Base-by-base conservation (phyloP, 2,888 invertebrate species). In the Lepidocyrtoides sp. region DNA sequence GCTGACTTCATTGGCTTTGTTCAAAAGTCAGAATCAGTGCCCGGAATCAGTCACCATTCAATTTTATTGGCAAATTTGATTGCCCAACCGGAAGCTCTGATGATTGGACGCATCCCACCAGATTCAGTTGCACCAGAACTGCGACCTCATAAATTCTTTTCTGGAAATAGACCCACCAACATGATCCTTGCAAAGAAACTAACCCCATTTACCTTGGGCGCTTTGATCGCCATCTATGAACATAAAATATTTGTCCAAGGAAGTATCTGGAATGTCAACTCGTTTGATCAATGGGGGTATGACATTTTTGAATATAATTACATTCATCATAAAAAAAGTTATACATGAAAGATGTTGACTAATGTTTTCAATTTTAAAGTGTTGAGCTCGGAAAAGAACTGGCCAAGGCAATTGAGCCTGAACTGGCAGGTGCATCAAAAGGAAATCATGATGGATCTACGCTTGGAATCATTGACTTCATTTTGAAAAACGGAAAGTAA, bases 241-340 rank as follows among this genome's bases (percentile, higher is more conserved):
- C 99, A 99, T 95, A 99, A 99, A 96, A 99, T 99, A 94, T 99
- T 99, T 96, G 97, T 98, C 0, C 99, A 99, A 95, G 99, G 99
- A 63, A 97, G 98, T 72, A 98, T 99, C 94, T 99, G 99, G 99
- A 98, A 99, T 95, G 99, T 99, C 95, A 99, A 99, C 95, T 99
- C 99, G 0, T 99, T 98, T 95, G 99, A 99, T 96, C 99, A 99
- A 95, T 99, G 99, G 99, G 99, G 99, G 97, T 97, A 95, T 29
- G 14, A 63, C 10, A 60, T 60, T 60, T 23, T 60, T 60, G 2
- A 60, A 60, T n/a, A 54, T 29, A 66, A 63, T 81, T 14, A 48
- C 36, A 69, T 51, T 10, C 4, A 41, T 4, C 10, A 41, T n/a
- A n/a, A n/a, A n/a, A n/a, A n/a, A n/a, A n/a, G n/a, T n/a, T n/a